Evolutionary conservation across 2,797 vertebrate genomes (phyloP), one percentile per base, ranked within the genome.

Genomic region (Sebastes vulpes): DNA sequence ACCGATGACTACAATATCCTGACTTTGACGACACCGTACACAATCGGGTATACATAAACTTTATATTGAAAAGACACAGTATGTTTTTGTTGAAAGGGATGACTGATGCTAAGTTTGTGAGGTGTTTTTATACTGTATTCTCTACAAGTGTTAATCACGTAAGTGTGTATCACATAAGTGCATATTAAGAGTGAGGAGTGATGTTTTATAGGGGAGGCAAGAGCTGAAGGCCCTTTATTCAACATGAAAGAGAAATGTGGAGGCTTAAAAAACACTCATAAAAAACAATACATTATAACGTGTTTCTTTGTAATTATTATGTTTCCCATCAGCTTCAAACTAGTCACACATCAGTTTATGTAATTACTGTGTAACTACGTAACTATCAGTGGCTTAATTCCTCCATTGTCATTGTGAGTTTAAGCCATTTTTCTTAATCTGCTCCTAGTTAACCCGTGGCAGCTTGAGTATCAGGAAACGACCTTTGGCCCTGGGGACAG

Each of bases 391-490:
- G 50, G 20, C 52, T 65, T 73, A 73, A 57, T 79, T 82, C 66
- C 68, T 75, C 16, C 26, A 59, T 88, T 92, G 89, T 90, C 88
- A 88, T 28, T 73, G 66, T 82, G 81, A 86, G 78, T 90, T 83
- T 31, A 77, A 85, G 70, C 64, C 58, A 84, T 92, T 92, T 94
- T 82, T 89, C 86, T 82, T 95, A 92, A 93, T 94, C 92, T 94
- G 91, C 72, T 93, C 80, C 84, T 92, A 59, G 90, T 94, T 92
- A 94, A 94, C 91, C 85, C 1, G 12, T 86, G 87, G 86, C 91
- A 94, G 89, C 66, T 86, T 83, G 88, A 92, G 84, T 86, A 91
- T 86, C 81, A 94, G 95, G 94, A 96, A 96, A 90, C 90, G 85
- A 95, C 90, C 94, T 93, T 91, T 85, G 86, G 89, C 88, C 86